phyloP scores from a whole-genome alignment of 2,797 vertebrate species.

The Chelonia mydas region DNA sequence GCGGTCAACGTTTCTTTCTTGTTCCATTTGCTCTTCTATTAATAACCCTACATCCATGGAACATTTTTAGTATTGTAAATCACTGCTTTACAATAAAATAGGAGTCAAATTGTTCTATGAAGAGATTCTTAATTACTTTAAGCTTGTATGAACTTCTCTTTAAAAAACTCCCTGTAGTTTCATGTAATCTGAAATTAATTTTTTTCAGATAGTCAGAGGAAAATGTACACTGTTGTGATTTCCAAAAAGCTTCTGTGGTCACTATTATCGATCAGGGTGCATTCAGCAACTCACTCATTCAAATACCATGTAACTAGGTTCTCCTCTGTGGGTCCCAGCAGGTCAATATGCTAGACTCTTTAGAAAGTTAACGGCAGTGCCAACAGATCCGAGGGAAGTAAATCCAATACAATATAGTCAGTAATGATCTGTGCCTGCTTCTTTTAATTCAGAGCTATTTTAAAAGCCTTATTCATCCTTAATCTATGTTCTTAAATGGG shows the following conservation, averaged over 20 bases:
- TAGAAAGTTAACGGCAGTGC: slow-evolving; percentile 16
- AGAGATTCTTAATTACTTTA: background rate
- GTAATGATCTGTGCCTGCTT: slow-evolving; percentile 25
- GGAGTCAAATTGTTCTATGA: background rate
- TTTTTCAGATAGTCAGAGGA: slow-evolving; percentile 1
- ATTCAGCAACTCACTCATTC: slow-evolving; percentile 35
- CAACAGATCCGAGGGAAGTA: slow-evolving; percentile 25
- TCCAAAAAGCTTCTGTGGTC: slow-evolving; percentile 17
- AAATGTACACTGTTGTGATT: background rate
- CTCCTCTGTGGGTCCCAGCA: slow-evolving; percentile 26
- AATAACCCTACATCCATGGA: background rate
- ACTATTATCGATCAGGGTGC: slow-evolving; percentile 11
- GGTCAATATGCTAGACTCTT: slow-evolving; percentile 12
- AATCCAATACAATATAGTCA: slow-evolving; percentile 30
- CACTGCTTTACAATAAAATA: background rate
- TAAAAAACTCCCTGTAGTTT: background rate
- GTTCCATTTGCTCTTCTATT: background rate
- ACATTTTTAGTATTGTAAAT: background rate
- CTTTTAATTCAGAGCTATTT: slow-evolving; percentile 50
- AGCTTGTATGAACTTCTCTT: background rate
- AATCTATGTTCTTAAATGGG: slow-evolving; percentile 68
- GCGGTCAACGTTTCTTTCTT: background rate
- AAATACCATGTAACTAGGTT: slow-evolving; percentile 8
- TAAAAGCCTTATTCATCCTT: slow-evolving; percentile 58
- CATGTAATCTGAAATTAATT: background rate